Evolutionary conservation across 2,113 vertebrate species (phyloP).

Genomic region (Dipodomys ordii): DNA sequence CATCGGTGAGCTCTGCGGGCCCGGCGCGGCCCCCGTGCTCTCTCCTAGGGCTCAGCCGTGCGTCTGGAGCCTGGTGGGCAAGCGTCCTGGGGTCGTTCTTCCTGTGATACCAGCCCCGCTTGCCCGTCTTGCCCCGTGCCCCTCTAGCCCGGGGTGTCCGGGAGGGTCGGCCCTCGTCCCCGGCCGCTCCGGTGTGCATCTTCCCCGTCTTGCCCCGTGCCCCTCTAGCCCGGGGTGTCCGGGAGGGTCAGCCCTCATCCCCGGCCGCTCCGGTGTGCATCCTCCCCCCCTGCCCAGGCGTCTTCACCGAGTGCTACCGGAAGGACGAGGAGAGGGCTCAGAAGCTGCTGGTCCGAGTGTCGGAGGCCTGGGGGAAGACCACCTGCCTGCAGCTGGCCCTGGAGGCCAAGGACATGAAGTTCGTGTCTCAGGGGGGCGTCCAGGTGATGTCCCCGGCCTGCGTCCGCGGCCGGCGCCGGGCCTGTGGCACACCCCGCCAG

Average conservation of each 20-base stretch:
- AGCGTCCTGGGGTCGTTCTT: no score
- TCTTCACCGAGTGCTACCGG: conserved; percentile 94
- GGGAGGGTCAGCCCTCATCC: rapidly evolving
- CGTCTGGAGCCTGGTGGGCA: no score
- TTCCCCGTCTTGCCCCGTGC: not conserved
- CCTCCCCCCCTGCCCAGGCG: conserved; percentile 76
- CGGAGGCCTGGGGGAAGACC: conserved; percentile 93
- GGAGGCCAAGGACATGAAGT: conserved; percentile 94
- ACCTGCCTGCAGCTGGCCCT: conserved; percentile 94
- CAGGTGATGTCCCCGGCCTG: conserved; percentile 89
- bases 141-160: rapidly evolving
- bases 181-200: rapidly evolving
- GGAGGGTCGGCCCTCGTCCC: rapidly evolving
- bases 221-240: rapidly evolving
- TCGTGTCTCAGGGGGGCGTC: conserved; percentile 94
- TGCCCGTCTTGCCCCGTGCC: not conserved
- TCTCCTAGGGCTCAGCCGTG: no score
- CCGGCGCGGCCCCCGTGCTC: no score
- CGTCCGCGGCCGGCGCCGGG: no score
- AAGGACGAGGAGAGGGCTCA: conserved; percentile 91
- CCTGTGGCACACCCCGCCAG: no score
- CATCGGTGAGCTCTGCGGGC: conserved; percentile 86
- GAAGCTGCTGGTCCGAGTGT: conserved; percentile 92
- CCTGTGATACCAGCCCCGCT: not conserved
- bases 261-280: rapidly evolving